These are phyloP conservation scores for Jaculus jaculus DNA, from an alignment of 2,113 vertebrate species.

Conservation along the genomic window DNA sequence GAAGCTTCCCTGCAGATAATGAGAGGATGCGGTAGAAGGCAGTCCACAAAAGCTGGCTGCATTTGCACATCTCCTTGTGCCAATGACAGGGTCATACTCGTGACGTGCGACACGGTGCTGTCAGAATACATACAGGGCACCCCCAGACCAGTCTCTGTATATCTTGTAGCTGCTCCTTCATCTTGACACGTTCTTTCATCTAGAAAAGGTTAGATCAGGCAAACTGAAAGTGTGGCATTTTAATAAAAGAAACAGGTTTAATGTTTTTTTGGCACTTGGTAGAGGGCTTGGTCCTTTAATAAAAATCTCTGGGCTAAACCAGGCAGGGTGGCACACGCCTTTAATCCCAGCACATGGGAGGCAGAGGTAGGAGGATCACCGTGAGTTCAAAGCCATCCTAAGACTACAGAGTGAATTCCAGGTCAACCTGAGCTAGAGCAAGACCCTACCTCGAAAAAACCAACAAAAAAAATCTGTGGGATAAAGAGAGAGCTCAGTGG, in stretches of 20 bases:
- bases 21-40: background rate
- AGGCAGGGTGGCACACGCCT: no score
- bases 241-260: slow-evolving; percentile 33
- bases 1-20: background rate
- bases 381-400: no score
- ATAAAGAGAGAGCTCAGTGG: no score
- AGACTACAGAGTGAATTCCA: no score
- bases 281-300: background rate
- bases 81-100: background rate
- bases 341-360: no score
- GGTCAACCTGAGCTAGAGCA: no score
- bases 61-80: background rate
- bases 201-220: slow-evolving; percentile 73
- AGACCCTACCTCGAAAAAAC: no score
- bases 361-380: no score
- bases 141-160: slow-evolving; percentile 85
- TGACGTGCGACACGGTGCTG: background rate
- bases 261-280: background rate
- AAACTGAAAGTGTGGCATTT: slow-evolving; percentile 36
- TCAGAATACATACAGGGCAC: slow-evolving; percentile 86
- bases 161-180: slow-evolving; percentile 83
- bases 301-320: background rate
- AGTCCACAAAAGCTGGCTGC: background rate
- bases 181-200: slow-evolving; percentile 84
- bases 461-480: no score